Conservation (phyloP, 2,113 vertebrate species). For the Gasterosteus nipponicus region DNA sequence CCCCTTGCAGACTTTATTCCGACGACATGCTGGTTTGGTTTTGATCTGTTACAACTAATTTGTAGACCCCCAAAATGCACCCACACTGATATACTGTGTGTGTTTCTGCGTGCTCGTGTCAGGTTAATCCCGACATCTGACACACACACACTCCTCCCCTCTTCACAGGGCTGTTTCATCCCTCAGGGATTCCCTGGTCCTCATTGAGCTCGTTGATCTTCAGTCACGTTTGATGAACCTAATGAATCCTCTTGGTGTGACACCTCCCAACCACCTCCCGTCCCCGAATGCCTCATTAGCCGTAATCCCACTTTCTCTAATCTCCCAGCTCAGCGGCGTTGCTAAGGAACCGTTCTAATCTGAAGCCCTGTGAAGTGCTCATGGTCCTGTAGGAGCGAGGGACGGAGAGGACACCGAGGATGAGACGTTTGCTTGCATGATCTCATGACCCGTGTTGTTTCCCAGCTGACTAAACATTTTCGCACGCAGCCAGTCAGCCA, state of each 20-base stretch:
- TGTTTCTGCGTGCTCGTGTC: not conserved
- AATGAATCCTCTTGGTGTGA: slow-evolving; percentile 45
- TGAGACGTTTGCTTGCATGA: slow-evolving; percentile 7
- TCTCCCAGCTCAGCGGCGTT: slow-evolving; percentile 51
- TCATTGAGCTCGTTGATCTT: slow-evolving; percentile 14
- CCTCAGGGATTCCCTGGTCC: slow-evolving; percentile 20
- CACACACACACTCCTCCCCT: not conserved
- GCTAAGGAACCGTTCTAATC: slow-evolving; percentile 63
- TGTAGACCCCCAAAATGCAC: not conserved
- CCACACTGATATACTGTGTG: not conserved
- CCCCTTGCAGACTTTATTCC: not conserved
- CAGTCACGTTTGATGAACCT: slow-evolving; percentile 6
- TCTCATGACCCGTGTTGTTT: slow-evolving; percentile 32
- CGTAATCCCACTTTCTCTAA: slow-evolving; percentile 66
- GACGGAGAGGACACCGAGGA: slow-evolving; percentile 22
- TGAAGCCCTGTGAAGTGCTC: slow-evolving; percentile 25
- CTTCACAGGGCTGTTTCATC: slow-evolving; percentile 11
- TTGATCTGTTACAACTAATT: not conserved
- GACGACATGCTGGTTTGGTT: not conserved
- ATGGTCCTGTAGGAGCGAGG: slow-evolving; percentile 1
- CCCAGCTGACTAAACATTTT: slow-evolving; percentile 28
- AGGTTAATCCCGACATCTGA: not conserved
- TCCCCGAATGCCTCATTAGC: slow-evolving; percentile 51
- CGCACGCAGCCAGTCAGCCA: slow-evolving; percentile 20
- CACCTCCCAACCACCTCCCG: slow-evolving; percentile 18